These are phyloP conservation scores for Nemurella pictetii DNA, from an alignment of 2,888 invertebrate species.

Conservation along the genomic window DNA sequence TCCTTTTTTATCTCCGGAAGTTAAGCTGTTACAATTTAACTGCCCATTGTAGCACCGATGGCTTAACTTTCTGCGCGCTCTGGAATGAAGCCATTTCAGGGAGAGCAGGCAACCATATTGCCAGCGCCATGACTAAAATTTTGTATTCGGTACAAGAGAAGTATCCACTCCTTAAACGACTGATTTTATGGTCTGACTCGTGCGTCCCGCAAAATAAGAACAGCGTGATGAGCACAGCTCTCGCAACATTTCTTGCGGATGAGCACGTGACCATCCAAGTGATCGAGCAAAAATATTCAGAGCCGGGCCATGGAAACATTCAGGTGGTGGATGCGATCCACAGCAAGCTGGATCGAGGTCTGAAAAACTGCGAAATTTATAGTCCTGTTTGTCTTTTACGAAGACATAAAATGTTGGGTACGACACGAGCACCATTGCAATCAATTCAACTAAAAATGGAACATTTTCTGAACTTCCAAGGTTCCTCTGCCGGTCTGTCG, in stretches of 20 bases:
- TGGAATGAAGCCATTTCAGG: constrained; percentile 4
- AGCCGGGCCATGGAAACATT: constrained; percentile 9
- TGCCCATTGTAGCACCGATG: constrained; percentile 7
- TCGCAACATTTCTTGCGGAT: not conserved
- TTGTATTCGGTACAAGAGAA: not conserved
- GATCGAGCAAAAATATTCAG: constrained; percentile 12
- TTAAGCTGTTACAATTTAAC: constrained; percentile 4
- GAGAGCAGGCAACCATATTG: constrained; percentile 21
- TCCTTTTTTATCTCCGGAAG: constrained; percentile 14
- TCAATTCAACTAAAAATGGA: not conserved
- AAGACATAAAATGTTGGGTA: not conserved
- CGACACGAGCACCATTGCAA: not conserved
- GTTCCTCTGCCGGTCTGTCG: not conserved
- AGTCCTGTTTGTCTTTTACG: not conserved
- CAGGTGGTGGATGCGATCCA: constrained; percentile 16
- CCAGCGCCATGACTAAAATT: constrained; percentile 11
- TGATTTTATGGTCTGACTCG: not conserved
- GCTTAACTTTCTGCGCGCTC: not conserved
- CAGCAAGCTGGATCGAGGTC: not conserved
- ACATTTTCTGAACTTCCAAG: constrained; percentile 58
- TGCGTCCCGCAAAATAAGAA: constrained; percentile 18
- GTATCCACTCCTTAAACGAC: not conserved
- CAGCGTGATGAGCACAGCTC: not conserved
- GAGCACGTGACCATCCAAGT: not conserved
- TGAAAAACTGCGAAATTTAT: not conserved